Evolutionary conservation across 2,797 vertebrate genomes (phyloP).

Genomic region (Gallinago solitaria): DNA sequence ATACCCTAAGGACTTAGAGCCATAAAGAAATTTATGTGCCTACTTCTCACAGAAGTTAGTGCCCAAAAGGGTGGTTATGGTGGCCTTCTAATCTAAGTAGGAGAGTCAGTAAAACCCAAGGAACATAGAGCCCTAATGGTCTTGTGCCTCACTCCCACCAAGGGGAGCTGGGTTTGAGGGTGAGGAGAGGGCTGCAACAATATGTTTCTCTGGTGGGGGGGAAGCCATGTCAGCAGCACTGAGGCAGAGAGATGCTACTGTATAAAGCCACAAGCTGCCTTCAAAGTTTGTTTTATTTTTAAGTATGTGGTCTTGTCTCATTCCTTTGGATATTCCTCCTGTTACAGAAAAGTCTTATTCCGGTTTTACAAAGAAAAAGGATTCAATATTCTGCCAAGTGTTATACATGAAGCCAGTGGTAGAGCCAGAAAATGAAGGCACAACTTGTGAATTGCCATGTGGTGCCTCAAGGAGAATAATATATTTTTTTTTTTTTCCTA

Average conservation of each 20-base stretch:
- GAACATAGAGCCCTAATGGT: background rate
- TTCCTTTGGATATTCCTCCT: background rate
- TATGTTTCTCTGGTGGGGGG: background rate
- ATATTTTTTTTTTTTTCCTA: background rate
- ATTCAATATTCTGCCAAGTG: background rate
- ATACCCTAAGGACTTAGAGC: background rate
- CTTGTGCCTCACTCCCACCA: background rate
- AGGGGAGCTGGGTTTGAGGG: background rate
- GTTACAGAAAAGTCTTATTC: background rate
- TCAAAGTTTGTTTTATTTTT: background rate
- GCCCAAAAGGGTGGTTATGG: background rate
- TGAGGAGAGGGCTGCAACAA: accelerated
- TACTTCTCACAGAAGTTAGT: background rate
- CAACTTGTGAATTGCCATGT: background rate
- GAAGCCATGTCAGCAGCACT: background rate
- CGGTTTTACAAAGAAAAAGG: background rate
- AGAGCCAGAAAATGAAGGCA: background rate
- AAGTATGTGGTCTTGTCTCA: background rate
- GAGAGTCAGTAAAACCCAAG: background rate
- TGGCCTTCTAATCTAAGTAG: background rate
- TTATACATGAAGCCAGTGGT: background rate
- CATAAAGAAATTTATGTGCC: background rate
- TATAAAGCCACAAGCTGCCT: background rate
- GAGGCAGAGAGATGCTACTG: background rate
- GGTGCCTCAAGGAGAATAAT: background rate